Evolutionary conservation across 2,797 vertebrate genomes (phyloP).

Genomic region (Pachyuromys duprasi): DNA sequence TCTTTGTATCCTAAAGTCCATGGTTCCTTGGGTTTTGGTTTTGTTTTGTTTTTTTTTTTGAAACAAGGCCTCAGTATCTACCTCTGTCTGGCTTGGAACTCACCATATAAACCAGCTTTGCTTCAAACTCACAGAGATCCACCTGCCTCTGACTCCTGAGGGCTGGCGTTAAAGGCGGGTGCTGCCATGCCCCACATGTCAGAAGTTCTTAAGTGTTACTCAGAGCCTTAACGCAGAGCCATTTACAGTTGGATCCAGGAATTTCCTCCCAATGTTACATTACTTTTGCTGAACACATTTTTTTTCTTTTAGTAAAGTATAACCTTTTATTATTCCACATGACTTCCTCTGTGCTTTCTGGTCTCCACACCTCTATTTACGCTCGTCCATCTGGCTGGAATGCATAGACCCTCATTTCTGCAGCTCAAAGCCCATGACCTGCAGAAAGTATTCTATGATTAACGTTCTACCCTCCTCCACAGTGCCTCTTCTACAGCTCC

Average conservation of each 20-base stretch:
- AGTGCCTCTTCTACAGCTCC: background rate
- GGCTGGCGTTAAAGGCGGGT: background rate
- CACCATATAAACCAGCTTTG: background rate
- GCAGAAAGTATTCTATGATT: background rate
- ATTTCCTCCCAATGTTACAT: background rate
- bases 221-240: background rate
- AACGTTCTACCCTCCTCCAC: background rate
- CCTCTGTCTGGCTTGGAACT: background rate
- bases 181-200: no score
- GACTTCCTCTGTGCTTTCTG: background rate
- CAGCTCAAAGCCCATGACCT: background rate
- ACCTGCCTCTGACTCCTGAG: background rate
- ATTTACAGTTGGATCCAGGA: background rate
- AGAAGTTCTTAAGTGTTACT: background rate
- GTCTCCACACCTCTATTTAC: background rate
- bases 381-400: background rate
- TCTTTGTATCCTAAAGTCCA: background rate
- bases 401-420: background rate
- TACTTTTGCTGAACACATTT: background rate
- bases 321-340: background rate
- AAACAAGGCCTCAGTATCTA: background rate
- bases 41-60: background rate
- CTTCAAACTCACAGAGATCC: background rate
- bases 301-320: constrained; percentile 5
- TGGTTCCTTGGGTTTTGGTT: background rate